Conservation (phyloP, 2,797 vertebrate species). For the Columba guinea region DNA sequence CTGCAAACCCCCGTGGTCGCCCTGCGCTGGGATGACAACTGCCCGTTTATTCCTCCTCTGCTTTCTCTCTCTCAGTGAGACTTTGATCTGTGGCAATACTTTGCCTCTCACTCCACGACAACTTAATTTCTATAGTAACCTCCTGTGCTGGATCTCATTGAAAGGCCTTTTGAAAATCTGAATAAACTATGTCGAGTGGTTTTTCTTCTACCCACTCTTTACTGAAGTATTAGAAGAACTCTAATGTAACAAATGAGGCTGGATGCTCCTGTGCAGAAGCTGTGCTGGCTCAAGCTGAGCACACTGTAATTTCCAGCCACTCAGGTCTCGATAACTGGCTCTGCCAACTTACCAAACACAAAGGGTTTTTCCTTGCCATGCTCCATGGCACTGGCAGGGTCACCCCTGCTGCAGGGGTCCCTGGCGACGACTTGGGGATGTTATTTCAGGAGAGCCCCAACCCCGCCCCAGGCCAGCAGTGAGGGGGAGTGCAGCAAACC, state of each 20-base stretch:
- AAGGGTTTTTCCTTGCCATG: background rate
- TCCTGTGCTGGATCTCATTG: slow-evolving; percentile 34
- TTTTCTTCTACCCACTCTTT: slow-evolving; percentile 48
- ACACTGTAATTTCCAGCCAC: background rate
- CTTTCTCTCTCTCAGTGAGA: background rate
- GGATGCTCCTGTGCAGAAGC: background rate
- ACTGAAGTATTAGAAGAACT: slow-evolving; percentile 32
- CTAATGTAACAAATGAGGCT: background rate
- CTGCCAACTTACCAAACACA: background rate
- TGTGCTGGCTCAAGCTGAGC: background rate
- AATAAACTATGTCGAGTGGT: slow-evolving; percentile 42
- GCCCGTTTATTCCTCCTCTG: background rate
- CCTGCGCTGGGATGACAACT: background rate
- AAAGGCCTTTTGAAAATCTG: slow-evolving; percentile 67
- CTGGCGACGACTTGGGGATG: background rate
- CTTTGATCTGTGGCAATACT: slow-evolving; percentile 42
- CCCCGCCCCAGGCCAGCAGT: background rate
- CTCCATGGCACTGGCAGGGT: fast-evolving
- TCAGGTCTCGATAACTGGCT: background rate
- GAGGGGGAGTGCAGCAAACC: background rate
- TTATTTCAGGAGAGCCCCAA: background rate
- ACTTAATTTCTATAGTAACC: slow-evolving; percentile 68
- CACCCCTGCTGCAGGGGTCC: background rate
- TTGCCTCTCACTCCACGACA: slow-evolving; percentile 33
- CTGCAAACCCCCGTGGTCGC: background rate